A percentile compares a stretch with the other conserved stretches of the same genome.
These are phyloP conservation scores for Syngnathus typhle DNA, from an alignment of 2,113 vertebrate genomes.

Conservation along the genomic window DNA sequence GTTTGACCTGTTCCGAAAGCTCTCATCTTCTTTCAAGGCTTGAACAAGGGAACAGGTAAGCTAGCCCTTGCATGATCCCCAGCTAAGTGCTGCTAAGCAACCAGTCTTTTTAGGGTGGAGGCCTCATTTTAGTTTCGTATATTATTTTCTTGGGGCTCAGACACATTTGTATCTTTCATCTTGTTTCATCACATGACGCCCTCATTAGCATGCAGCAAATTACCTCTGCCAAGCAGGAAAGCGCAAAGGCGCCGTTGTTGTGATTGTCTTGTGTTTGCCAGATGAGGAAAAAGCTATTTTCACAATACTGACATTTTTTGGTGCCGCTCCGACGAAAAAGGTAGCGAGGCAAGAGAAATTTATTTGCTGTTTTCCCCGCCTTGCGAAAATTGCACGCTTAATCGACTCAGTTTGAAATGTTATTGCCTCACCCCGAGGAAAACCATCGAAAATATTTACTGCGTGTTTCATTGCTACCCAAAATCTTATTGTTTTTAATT, in stretches of 20 bases:
- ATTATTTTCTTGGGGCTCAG: background rate
- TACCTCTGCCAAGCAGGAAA: background rate
- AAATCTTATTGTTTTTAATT: background rate
- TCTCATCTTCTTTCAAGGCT: slow-evolving; percentile 3
- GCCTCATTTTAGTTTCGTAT: background rate
- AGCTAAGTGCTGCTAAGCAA: background rate
- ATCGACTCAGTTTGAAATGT: background rate
- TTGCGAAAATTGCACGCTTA: background rate
- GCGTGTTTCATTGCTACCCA: background rate
- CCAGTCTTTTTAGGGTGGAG: background rate
- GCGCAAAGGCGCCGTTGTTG: background rate
- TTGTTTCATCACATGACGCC: background rate
- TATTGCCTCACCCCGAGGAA: background rate
- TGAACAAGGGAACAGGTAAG: background rate
- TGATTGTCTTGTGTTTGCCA: background rate
- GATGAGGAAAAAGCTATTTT: background rate
- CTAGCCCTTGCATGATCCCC: background rate
- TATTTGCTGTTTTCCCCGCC: background rate
- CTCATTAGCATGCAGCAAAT: background rate
- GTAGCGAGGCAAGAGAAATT: background rate
- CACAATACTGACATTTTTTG: background rate
- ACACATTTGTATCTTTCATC: background rate
- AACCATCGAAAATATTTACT: background rate
- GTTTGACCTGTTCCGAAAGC: background rate
- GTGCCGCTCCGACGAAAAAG: background rate